phyloP scores from a whole-genome alignment of 2,797 vertebrate species.

The Notolabrus celidotus region DNA sequence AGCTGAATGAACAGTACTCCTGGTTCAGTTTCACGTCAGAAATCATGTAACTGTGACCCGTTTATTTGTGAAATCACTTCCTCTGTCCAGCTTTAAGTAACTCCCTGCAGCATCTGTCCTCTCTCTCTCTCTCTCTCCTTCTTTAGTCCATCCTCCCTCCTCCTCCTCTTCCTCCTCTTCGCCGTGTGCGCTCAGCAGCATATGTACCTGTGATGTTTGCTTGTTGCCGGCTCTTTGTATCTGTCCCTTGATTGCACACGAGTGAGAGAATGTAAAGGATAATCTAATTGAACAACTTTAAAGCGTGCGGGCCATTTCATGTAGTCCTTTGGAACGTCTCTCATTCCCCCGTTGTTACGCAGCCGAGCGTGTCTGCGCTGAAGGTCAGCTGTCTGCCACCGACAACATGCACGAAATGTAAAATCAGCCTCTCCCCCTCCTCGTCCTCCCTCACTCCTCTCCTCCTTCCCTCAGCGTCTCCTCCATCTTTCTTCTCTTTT shows the following conservation, averaged over 20 bases:
- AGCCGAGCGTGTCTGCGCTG: slow-evolving; percentile 76
- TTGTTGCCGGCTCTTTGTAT: slow-evolving; percentile 52
- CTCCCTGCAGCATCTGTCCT: neutral
- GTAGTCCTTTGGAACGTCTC: slow-evolving; percentile 75
- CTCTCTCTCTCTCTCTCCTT: neutral
- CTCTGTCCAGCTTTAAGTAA: neutral
- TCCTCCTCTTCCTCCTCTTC: slow-evolving; percentile 7
- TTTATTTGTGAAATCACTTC: neutral
- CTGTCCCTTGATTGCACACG: slow-evolving; percentile 69
- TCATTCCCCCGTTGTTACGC: slow-evolving; percentile 73
- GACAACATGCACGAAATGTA: slow-evolving; percentile 82
- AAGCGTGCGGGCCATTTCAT: slow-evolving; percentile 78
- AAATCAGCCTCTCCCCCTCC: slow-evolving; percentile 62
- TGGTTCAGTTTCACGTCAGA: too few relatives aligned
- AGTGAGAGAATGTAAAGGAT: slow-evolving; percentile 81
- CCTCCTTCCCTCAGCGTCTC: neutral
- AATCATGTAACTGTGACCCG: too few relatives aligned
- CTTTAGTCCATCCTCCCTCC: neutral
- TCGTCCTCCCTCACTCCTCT: neutral
- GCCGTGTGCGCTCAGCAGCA: slow-evolving; percentile 18
- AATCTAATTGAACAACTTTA: slow-evolving; percentile 85
- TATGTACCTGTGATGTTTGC: slow-evolving; percentile 51
- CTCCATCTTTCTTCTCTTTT: slow-evolving; percentile 33
- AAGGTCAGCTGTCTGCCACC: slow-evolving; percentile 84
- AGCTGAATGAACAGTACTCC: too few relatives aligned